These are phyloP conservation scores for Otus sunia DNA, from an alignment of 2,113 vertebrate genomes.

Conservation along the genomic window DNA sequence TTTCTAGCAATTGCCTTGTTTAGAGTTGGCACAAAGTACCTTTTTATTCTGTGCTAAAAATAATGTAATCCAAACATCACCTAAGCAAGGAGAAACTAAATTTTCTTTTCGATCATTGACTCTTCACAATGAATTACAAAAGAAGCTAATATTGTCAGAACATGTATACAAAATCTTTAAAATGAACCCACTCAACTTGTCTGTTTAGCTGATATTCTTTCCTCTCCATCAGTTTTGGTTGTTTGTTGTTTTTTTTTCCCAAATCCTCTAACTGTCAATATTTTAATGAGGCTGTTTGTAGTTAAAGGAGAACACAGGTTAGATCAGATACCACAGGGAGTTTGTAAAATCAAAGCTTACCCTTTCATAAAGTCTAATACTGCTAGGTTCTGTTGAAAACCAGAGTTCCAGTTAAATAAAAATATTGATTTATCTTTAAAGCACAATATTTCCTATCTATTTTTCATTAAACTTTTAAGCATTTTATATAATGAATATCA, in stretches of 20 bases:
- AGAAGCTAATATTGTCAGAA: not conserved
- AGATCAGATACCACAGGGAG: not conserved
- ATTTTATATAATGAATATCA: not conserved
- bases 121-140: too few relatives aligned
- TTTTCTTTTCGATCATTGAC: too few relatives aligned
- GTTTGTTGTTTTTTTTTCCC: not conserved
- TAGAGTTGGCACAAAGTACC: not conserved
- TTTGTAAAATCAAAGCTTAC: conserved; percentile 6
- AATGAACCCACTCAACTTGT: not conserved
- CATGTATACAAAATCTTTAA: not conserved
- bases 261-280: not conserved
- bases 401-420: not conserved
- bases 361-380: not conserved
- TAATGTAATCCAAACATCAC: not conserved
- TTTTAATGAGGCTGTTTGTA: conserved; percentile 7
- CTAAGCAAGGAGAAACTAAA: not conserved
- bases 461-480: not conserved
- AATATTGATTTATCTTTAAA: not conserved
- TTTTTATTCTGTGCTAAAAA: not conserved
- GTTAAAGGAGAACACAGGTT: not conserved
- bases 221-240: not conserved
- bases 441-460: not conserved
- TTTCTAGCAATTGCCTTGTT: not conserved
- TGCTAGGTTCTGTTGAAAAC: not conserved
- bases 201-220: not conserved